A percentile compares a stretch with the other conserved stretches of the same genome.
Conservation (phyloP, 30 jellyfish, hydroid and myxozoan species). For the Aurelia coerulea region DNA sequence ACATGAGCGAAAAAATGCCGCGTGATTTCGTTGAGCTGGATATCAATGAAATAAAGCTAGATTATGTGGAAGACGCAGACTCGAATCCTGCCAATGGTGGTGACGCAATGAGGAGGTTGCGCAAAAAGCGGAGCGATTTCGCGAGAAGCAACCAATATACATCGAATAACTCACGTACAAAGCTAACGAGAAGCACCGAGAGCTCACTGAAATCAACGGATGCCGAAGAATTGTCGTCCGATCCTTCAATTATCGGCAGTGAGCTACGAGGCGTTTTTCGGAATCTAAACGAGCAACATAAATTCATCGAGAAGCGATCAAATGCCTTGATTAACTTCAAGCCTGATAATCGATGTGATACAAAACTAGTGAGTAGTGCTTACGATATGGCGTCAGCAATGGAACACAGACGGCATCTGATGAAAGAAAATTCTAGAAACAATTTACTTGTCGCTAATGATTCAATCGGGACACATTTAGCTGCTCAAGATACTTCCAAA, state of each 20-base stretch:
- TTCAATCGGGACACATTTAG: not conserved
- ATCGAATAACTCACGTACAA: not conserved
- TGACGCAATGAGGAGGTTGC: constrained; percentile 1
- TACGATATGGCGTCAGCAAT: constrained; percentile 57
- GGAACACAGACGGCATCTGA: not conserved
- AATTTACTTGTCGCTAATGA: not conserved
- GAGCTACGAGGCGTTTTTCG: constrained; percentile 31
- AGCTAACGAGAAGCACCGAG: constrained; percentile 18
- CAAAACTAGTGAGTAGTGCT: constrained; percentile 25
- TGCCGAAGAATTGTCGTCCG: constrained; percentile 22
- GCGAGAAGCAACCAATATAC: not conserved
- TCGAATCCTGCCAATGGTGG: not conserved
- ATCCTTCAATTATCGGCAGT: constrained; percentile 16
- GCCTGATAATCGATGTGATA: constrained; percentile 39
- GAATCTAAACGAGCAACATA: constrained; percentile 27
- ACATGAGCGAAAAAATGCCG: no score
- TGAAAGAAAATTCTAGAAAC: not conserved
- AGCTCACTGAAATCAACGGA: constrained; percentile 50
- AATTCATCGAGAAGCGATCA: constrained; percentile 52
- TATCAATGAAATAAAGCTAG: not conserved
- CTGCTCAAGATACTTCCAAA: constrained; percentile 9
- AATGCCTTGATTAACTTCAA: constrained; percentile 53
- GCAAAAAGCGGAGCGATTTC: constrained; percentile 12
- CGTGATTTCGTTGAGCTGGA: not conserved
- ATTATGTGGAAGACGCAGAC: not conserved